These are phyloP conservation scores for Euzophera pinguis DNA, from an alignment of 2,888 invertebrate species.

Conservation along the genomic window DNA sequence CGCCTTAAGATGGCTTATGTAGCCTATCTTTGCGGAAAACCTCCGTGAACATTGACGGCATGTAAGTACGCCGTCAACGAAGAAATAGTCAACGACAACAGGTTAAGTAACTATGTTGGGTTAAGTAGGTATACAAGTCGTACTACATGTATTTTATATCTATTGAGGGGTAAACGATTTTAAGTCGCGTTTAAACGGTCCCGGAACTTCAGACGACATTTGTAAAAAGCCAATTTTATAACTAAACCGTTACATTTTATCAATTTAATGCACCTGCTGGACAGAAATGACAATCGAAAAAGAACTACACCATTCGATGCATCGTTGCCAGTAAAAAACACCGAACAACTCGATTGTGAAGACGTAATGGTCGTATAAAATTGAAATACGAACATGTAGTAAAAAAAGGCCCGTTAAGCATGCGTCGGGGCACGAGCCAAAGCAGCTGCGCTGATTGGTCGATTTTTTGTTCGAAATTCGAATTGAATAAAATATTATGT, in stretches of 20 bases:
- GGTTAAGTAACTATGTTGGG: too few relatives aligned
- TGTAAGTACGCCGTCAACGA: too few relatives aligned
- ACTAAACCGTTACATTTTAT: conserved; percentile 2
- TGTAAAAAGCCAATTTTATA: background rate
- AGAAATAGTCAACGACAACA: too few relatives aligned
- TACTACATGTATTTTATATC: too few relatives aligned
- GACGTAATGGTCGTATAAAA: conserved; percentile 32
- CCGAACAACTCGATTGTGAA: conserved; percentile 29
- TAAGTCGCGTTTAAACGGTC: too few relatives aligned
- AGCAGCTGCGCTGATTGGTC: conserved; percentile 54
- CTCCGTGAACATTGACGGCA: too few relatives aligned
- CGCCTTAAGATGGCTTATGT: too few relatives aligned
- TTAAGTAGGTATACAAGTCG: too few relatives aligned
- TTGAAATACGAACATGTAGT: conserved; percentile 32
- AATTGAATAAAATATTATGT: conserved; percentile 32
- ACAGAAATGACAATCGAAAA: conserved; percentile 19
- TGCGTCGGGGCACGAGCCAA: conserved; percentile 55
- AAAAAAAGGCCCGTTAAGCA: conserved; percentile 29
- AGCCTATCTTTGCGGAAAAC: too few relatives aligned
- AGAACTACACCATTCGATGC: conserved; percentile 24
- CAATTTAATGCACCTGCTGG: background rate
- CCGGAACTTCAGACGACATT: too few relatives aligned
- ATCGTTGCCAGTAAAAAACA: conserved; percentile 25
- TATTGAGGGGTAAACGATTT: too few relatives aligned
- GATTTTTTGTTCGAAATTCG: conserved; percentile 56